Base-by-base conservation (phyloP, 2,797 vertebrate genomes). In the Steatocranus sp. region DNA sequence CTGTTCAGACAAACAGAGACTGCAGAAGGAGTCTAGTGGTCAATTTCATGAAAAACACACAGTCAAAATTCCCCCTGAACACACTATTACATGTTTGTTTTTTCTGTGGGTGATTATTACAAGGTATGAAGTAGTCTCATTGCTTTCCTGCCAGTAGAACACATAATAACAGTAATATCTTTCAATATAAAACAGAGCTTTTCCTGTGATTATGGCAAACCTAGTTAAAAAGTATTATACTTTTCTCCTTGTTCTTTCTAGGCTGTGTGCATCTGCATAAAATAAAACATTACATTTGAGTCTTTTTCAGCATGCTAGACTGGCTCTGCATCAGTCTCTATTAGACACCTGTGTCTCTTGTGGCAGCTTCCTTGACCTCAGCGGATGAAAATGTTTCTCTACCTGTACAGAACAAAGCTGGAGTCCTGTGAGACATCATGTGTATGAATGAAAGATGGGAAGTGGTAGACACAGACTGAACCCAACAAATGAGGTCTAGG, bases 381-480 rank as follows among this genome's bases (percentile, higher is more conserved):
- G 76, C 1, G 10, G 76, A 82, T 74, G 18, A 54, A 83, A 85
- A 61, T 36, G 12, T 53, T 61, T 34, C 41, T 30, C 79, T 84
- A 84, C 80, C 85, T 85, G 89, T 76, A 18, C 68, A 80, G 82
- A 85, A 88, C 82, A 87, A 89, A 91, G 84, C 87, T 25, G 43
- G 75, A 18, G 51, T 54, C 83, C 76, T 78, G 66, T 5, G 78
- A 82, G 82, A 51, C 76, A 56, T 48, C 63, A 25, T 32, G 63
- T 12, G 75, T 81, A 81, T 80, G 81, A 84, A 82, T 88, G 83
- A 90, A 83, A 87, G 82, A 82, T 36, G 80, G 86, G 74, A 66
- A 63, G 76, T 27, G 27, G 77, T 32, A 11, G 84, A 79, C 51
- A 50, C 6, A 2, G 53, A 25, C 51, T 83, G 81, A 87, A 84